Percentiles rank a stretch among this genome's conserved stretches.
Conservation (phyloP, 2,888 invertebrate genomes). For the Tetheella fluctuosa region DNA sequence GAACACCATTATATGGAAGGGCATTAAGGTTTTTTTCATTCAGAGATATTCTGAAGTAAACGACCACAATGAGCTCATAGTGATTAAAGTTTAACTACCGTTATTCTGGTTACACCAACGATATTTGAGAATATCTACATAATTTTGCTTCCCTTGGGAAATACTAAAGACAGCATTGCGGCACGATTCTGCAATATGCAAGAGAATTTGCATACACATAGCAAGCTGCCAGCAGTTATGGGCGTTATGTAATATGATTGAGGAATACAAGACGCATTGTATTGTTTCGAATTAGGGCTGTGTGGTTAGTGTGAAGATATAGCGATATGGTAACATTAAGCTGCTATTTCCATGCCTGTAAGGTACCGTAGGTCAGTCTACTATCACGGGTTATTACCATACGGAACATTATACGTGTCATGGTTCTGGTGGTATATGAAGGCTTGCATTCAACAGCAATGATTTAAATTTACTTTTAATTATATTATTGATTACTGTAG, state of each 20-base stretch:
- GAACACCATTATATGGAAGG: constrained; percentile 13
- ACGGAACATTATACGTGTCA: no score
- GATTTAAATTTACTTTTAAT: no score
- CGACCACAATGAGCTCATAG: constrained; percentile 12
- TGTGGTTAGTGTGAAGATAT: neutral
- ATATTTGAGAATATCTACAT: constrained; percentile 13
- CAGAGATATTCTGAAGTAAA: constrained; percentile 11
- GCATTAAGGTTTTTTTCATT: constrained; percentile 12
- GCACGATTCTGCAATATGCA: constrained; percentile 49
- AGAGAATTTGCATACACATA: constrained; percentile 49
- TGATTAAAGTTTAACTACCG: constrained; percentile 10
- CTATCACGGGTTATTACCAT: no score
- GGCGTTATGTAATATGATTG: constrained; percentile 43
- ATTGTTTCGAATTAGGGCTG: constrained; percentile 32
- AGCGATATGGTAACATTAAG: neutral
- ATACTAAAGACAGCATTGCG: constrained; percentile 43
- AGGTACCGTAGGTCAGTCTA: no score
- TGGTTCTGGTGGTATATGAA: no score
- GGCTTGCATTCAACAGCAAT: no score
- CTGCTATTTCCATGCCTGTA: no score
- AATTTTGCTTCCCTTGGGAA: constrained; percentile 28
- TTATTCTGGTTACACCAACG: constrained; percentile 6
- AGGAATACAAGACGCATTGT: constrained; percentile 38
- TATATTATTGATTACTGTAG: no score
- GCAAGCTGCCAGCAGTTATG: constrained; percentile 36